Conservation (phyloP, 2,113 vertebrate species). For the Vanacampus margaritifer region DNA sequence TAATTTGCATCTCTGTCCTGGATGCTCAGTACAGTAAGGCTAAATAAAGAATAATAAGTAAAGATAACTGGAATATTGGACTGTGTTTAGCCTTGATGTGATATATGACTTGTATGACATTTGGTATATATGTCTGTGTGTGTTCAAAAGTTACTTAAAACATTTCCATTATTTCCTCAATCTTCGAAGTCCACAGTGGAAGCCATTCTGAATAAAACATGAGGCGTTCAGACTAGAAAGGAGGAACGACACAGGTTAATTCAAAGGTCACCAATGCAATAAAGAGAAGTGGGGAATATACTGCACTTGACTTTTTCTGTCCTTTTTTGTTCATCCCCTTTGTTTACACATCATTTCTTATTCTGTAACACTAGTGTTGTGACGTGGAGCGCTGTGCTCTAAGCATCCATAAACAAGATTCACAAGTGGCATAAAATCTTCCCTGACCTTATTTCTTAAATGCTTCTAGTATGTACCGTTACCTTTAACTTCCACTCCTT, state of each 20-base stretch:
- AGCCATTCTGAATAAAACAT: conserved; percentile 56
- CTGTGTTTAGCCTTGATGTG: neutral
- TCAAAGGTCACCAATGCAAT: conserved; percentile 54
- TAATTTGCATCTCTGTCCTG: conserved; percentile 19
- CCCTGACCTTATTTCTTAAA: neutral
- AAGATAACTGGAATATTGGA: neutral
- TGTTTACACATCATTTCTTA: conserved; percentile 24
- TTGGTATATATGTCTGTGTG: neutral
- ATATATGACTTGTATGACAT: neutral
- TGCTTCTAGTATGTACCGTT: too few relatives aligned
- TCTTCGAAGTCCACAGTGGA: conserved; percentile 21
- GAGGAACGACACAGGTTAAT: conserved; percentile 53
- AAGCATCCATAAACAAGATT: neutral
- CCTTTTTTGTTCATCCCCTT: conserved; percentile 25
- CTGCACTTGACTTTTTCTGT: conserved; percentile 22
- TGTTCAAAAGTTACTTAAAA: neutral
- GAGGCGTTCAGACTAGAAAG: conserved; percentile 29
- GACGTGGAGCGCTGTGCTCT: neutral
- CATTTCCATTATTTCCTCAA: neutral
- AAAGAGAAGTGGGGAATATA: conserved; percentile 24
- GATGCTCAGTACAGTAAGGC: neutral
- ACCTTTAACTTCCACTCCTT: too few relatives aligned
- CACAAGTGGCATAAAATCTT: neutral
- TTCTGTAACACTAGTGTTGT: conserved; percentile 9
- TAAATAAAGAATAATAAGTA: neutral